Conservation (phyloP, 2,888 invertebrate genomes). For the Cacoxenus indagator region DNA sequence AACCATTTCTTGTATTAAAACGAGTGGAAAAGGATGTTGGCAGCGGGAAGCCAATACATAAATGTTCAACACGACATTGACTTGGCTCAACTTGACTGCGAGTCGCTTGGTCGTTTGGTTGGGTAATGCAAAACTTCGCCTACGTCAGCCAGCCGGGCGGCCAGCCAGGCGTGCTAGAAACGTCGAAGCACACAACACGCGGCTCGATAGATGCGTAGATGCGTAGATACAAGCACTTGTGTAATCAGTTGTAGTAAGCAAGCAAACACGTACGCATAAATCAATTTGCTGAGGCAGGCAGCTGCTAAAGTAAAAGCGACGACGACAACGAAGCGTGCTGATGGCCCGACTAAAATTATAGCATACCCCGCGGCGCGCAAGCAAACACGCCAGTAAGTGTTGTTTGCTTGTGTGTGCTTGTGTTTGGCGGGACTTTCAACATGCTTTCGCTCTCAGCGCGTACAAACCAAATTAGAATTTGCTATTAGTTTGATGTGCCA, state of each 20-base stretch:
- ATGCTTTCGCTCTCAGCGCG: constrained; percentile 30
- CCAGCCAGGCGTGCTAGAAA: too few relatives aligned
- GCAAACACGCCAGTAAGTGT: neutral
- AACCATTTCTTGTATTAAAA: neutral
- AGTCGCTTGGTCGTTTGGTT: too few relatives aligned
- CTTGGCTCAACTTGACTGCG: constrained; percentile 6
- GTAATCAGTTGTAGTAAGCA: constrained; percentile 11
- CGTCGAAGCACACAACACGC: too few relatives aligned
- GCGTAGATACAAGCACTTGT: neutral
- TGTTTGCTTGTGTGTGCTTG: neutral
- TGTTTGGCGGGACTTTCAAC: neutral
- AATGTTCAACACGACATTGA: constrained; percentile 11
- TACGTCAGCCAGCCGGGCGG: too few relatives aligned
- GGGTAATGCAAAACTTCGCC: too few relatives aligned
- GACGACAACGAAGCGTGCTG: neutral
- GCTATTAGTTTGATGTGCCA: constrained; percentile 42
- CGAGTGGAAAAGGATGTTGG: neutral
- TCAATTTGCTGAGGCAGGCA: constrained; percentile 41
- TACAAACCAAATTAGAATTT: constrained; percentile 41
- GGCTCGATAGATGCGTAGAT: neutral
- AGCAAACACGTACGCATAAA: constrained; percentile 32
- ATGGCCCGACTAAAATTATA: constrained; percentile 37
- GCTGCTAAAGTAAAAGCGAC: constrained; percentile 8
- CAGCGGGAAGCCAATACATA: constrained; percentile 5
- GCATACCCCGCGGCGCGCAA: constrained; percentile 36